phyloP scores from a whole-genome alignment of 2,797 vertebrate genomes.

The Notolepis coatsorum region DNA sequence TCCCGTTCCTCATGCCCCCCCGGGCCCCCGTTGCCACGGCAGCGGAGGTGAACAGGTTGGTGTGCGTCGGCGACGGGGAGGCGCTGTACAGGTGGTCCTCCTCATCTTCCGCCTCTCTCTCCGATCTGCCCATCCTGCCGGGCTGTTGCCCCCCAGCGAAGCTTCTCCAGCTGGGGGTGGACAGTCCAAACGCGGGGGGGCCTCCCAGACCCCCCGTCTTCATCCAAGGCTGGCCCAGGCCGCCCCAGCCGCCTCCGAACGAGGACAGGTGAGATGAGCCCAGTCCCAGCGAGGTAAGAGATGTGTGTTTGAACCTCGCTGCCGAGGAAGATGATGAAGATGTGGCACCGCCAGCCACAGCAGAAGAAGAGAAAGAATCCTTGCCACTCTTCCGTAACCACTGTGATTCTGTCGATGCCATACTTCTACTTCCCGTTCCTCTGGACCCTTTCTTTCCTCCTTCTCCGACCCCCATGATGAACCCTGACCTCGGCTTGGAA shows the following conservation, averaged over 20 bases:
- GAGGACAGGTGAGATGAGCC: slow-evolving; percentile 85
- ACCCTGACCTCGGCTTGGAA: slow-evolving; percentile 62
- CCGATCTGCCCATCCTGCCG: slow-evolving; percentile 49
- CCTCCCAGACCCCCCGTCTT: slow-evolving; percentile 63
- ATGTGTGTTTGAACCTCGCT: slow-evolving; percentile 90
- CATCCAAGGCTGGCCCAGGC: slow-evolving; percentile 72
- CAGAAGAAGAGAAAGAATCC: slow-evolving; percentile 70
- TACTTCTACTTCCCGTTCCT: slow-evolving; percentile 70
- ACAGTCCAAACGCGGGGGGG: slow-evolving; percentile 55
- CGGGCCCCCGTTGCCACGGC: slow-evolving; percentile 83
- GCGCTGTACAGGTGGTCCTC: slow-evolving; percentile 57
- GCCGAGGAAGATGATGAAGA: slow-evolving; percentile 67
- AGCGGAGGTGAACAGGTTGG: slow-evolving; percentile 93
- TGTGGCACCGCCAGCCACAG: slow-evolving; percentile 77
- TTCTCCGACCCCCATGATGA: slow-evolving; percentile 55
- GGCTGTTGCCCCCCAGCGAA: slow-evolving; percentile 70
- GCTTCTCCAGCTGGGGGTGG: slow-evolving; percentile 61
- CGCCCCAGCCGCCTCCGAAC: slow-evolving; percentile 76
- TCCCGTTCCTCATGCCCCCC: slow-evolving; percentile 80
- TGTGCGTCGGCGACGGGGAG: slow-evolving; percentile 77
- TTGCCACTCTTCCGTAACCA: slow-evolving; percentile 88
- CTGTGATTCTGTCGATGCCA: slow-evolving; percentile 83
- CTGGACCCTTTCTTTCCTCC: slow-evolving; percentile 55
- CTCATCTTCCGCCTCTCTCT: slow-evolving; percentile 70
- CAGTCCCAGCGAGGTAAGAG: slow-evolving; percentile 76